Base-by-base conservation (phyloP, 2,888 invertebrate species). In the Mesorhabditis belari region DNA sequence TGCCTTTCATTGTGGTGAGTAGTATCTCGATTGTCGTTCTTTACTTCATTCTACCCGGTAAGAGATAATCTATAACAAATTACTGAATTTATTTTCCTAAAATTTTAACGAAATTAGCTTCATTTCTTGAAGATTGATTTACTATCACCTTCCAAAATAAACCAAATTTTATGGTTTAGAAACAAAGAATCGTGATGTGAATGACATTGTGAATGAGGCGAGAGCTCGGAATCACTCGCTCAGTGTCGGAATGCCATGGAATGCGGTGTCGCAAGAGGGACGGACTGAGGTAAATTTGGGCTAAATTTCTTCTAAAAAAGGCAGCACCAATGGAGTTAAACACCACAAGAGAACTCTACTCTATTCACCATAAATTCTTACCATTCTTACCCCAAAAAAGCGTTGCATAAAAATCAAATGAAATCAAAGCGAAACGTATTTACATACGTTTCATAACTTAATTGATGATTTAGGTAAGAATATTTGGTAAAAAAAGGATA, bases 1-100 rank as follows among this genome's bases (percentile, higher is more conserved):
- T 83, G 9, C 83, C 83, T 0, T 84, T 83, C 72, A 82, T 83
- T 4, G 74, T 75, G 4, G 71, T 81, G 1, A 76, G 82, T 51
- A 60, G 62, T 23, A 58, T 75, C 17, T 69, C 65, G 53, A 70
- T 74, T 28, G 61, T 73, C 35, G 62, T 73, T 35, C 66, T 79
- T 27, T 79, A 73, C 57, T 64, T 72, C 44, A 60, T 79, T 6
- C 66, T 79, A 5, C 79, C 79, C 49, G 79, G 74, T 74, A 52
- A 49, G n/a, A n/a, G 57, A 51, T 51, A 19, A 19, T 51, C 12
- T 51, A 51, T 51, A 17, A 1, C 49, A 56, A 12, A 28, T n/a
- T 17, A 27, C 25, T 27, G 53, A 27, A 23, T 24, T n/a, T n/a
- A n/a, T n/a, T n/a, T n/a, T n/a, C n/a, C n/a, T n/a, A n/a, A n/a